Evolutionary conservation across 2,797 vertebrate genomes (phyloP).

Genomic region (Gephyroberyx darwinii): DNA sequence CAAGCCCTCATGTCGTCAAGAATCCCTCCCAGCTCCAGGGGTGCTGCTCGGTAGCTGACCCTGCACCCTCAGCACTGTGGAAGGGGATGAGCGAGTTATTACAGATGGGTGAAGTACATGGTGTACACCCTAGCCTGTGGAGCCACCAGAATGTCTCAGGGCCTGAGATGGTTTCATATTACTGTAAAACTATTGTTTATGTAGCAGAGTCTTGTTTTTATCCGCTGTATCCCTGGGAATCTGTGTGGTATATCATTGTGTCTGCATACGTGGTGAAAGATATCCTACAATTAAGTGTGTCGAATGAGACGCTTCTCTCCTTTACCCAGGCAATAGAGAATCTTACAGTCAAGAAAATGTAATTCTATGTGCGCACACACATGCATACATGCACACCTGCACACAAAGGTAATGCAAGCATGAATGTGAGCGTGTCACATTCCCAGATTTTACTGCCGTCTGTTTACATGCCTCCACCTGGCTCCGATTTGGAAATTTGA

Average conservation of each 20-base stretch:
- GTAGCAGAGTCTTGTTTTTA: constrained; percentile 35
- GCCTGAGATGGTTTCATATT: constrained; percentile 28
- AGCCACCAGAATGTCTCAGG: constrained; percentile 1
- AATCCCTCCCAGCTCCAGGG: constrained; percentile 3
- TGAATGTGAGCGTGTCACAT: constrained; percentile 11
- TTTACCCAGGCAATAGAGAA: constrained; percentile 45
- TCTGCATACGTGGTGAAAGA: constrained; percentile 20
- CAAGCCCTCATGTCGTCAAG: neutral
- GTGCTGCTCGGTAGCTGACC: neutral
- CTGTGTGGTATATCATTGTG: constrained; percentile 27
- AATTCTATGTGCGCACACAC: constrained; percentile 16
- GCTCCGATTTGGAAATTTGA: constrained; percentile 68
- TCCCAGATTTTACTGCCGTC: constrained; percentile 49
- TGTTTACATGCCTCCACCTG: constrained; percentile 71
- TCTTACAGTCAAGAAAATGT: constrained; percentile 36
- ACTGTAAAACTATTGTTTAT: constrained; percentile 35
- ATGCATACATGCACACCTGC: neutral
- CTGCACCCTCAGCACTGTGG: neutral
- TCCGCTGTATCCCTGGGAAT: constrained; percentile 21
- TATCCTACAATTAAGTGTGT: constrained; percentile 26
- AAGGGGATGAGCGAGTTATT: neutral
- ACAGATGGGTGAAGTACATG: neutral
- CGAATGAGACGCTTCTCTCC: constrained; percentile 36
- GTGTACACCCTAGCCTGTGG: neutral
- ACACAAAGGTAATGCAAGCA: neutral